A percentile compares a stretch with the other conserved stretches of the same genome.
These are phyloP conservation scores for Chanos chanos DNA, from an alignment of 2,797 vertebrate species.

Conservation along the genomic window DNA sequence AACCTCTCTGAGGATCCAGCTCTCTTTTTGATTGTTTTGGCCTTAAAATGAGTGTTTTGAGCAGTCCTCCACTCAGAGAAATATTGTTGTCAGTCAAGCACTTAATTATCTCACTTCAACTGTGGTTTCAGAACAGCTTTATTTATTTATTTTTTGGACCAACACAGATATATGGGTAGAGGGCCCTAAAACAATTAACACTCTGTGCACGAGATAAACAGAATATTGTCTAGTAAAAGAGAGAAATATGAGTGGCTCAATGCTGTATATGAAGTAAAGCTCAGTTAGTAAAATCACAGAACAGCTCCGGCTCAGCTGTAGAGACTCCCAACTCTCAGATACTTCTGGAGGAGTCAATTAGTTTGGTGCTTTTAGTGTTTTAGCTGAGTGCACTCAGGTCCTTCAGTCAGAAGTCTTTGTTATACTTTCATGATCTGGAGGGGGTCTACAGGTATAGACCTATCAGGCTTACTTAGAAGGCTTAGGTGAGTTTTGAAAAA, in stretches of 20 bases:
- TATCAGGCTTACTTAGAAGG: no score
- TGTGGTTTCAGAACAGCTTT: conserved; percentile 14
- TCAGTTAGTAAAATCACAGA: not conserved
- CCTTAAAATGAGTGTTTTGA: conserved; percentile 27
- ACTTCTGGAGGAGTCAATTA: no score
- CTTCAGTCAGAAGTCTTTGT: no score
- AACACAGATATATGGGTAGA: conserved; percentile 19
- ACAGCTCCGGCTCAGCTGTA: conserved; percentile 10
- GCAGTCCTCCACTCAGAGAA: conserved; percentile 19
- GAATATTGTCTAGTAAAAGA: not conserved
- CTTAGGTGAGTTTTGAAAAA: no score
- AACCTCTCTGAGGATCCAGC: conserved; percentile 20
- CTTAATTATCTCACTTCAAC: conserved; percentile 28
- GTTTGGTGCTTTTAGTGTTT: no score
- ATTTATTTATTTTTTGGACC: conserved; percentile 35
- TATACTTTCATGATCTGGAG: no score
- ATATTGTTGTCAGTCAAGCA: conserved; percentile 6
- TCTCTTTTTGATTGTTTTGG: conserved; percentile 4
- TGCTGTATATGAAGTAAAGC: conserved; percentile 1
- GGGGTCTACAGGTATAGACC: no score
- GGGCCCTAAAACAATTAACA: conserved; percentile 35
- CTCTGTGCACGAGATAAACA: conserved; percentile 11
- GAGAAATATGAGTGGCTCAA: not conserved
- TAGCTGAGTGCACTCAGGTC: no score
- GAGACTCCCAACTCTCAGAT: no score